These are phyloP conservation scores for Ciconia maguari DNA, from an alignment of 2,113 vertebrate species.

Conservation along the genomic window DNA sequence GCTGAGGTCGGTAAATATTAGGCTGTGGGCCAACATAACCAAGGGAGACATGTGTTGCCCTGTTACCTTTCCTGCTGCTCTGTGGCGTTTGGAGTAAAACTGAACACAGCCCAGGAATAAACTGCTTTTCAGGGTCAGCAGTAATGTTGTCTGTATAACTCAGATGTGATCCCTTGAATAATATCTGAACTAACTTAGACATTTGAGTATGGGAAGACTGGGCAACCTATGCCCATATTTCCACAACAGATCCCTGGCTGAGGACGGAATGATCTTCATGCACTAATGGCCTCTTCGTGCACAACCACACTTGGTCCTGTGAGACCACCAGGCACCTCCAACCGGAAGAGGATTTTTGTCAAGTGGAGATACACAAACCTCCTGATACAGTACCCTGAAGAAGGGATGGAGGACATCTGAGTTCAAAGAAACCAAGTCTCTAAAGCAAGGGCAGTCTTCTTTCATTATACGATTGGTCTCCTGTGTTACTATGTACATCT, in stretches of 20 bases:
- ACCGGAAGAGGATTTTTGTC: neutral
- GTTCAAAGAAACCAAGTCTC: neutral
- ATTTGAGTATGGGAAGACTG: neutral
- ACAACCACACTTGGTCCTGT: neutral
- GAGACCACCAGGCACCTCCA: neutral
- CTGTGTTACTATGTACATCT: rapidly evolving
- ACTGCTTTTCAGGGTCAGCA: neutral
- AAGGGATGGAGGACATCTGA: neutral
- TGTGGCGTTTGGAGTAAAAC: neutral
- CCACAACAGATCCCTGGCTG: neutral
- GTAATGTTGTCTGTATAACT: neutral
- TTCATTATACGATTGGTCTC: neutral
- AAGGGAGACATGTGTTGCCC: rapidly evolving
- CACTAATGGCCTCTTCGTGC: rapidly evolving
- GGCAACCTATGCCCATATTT: neutral
- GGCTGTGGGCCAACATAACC: neutral
- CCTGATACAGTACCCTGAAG: neutral
- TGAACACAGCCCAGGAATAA: neutral
- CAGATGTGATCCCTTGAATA: neutral
- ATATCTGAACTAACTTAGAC: neutral
- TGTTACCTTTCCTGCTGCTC: neutral
- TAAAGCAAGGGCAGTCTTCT: neutral
- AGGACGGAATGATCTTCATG: neutral
- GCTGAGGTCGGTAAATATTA: neutral
- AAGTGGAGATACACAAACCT: neutral